phyloP scores from a whole-genome alignment of 2,797 vertebrate genomes.

The Jordanella pulchra region DNA sequence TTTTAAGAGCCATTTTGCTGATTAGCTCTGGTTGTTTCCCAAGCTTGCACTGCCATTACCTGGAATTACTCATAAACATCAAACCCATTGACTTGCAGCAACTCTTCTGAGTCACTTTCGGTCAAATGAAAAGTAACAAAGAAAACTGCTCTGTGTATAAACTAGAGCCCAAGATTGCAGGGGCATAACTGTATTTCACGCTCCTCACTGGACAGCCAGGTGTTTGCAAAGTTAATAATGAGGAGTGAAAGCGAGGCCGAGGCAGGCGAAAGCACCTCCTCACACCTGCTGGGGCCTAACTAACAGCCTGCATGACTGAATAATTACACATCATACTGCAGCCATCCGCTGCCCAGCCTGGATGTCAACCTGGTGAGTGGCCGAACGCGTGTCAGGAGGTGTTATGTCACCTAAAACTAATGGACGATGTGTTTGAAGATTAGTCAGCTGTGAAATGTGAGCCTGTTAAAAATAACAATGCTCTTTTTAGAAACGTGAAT shows the following conservation, averaged over 20 bases:
- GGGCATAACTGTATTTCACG: conserved; percentile 14
- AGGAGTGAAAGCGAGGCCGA: conserved; percentile 54
- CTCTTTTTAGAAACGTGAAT: conserved; percentile 5
- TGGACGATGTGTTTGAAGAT: conserved; percentile 28
- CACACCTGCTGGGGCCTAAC: conserved; percentile 65
- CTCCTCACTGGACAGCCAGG: conserved; percentile 46
- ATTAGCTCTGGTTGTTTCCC: conserved; percentile 8
- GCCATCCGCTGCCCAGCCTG: conserved; percentile 29
- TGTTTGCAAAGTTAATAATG: conserved; percentile 61
- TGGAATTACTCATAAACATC: conserved; percentile 29
- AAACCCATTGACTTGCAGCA: conserved; percentile 24
- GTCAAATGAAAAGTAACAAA: conserved; percentile 1
- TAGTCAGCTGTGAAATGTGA: conserved; percentile 32
- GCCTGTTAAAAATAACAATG: conserved; percentile 37
- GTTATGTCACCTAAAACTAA: conserved; percentile 43
- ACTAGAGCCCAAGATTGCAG: conserved; percentile 6
- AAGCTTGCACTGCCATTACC: conserved; percentile 40
- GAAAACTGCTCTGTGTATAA: conserved; percentile 1
- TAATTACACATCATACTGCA: conserved; percentile 47
- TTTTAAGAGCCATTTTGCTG: conserved; percentile 35
- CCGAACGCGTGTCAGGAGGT: conserved; percentile 55
- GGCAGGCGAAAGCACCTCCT: conserved; percentile 50
- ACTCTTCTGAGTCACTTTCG: conserved; percentile 11
- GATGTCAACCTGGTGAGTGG: conserved; percentile 33
- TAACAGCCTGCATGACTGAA: conserved; percentile 32